phyloP scores from a whole-genome alignment of 2,113 vertebrate genomes.

The Cygnus buccinator region DNA sequence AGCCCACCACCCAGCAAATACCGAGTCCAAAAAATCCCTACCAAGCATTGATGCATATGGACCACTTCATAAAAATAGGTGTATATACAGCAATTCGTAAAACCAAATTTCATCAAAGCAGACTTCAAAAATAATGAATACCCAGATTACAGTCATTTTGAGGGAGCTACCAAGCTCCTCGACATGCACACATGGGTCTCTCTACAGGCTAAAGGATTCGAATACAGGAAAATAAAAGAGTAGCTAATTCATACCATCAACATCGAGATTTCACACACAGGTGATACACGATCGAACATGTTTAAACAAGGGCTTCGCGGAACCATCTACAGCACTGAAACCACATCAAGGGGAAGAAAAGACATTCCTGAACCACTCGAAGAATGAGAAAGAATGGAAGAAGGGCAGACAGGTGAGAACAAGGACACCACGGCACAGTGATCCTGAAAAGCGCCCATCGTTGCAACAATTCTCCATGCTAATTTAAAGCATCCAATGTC shows the following conservation, averaged over 20 bases:
- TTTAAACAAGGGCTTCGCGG: too few species aligned
- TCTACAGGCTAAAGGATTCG: fast-evolving
- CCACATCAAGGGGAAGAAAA: too few species aligned
- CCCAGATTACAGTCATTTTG: fast-evolving
- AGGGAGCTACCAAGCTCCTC: fast-evolving
- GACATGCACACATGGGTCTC: fast-evolving
- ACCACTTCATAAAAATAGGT: too few species aligned
- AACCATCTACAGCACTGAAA: too few species aligned
- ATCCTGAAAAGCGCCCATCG: not conserved
- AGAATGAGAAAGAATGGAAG: too few species aligned
- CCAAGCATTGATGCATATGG: fast-evolving
- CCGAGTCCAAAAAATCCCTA: fast-evolving
- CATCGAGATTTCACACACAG: too few species aligned
- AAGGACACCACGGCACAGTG: too few species aligned
- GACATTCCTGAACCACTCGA: too few species aligned
- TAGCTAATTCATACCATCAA: fast-evolving
- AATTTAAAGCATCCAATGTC: too few species aligned
- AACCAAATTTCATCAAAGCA: fast-evolving
- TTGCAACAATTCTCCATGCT: too few species aligned
- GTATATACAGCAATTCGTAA: not conserved
- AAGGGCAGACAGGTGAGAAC: too few species aligned
- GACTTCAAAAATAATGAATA: fast-evolving
- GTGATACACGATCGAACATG: too few species aligned
- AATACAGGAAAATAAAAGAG: fast-evolving
- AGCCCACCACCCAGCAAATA: fast-evolving